Percentiles rank a stretch among this genome's conserved stretches.
phyloP scores from a whole-genome alignment of 2,113 vertebrate species.

The Pithys albifrons region DNA sequence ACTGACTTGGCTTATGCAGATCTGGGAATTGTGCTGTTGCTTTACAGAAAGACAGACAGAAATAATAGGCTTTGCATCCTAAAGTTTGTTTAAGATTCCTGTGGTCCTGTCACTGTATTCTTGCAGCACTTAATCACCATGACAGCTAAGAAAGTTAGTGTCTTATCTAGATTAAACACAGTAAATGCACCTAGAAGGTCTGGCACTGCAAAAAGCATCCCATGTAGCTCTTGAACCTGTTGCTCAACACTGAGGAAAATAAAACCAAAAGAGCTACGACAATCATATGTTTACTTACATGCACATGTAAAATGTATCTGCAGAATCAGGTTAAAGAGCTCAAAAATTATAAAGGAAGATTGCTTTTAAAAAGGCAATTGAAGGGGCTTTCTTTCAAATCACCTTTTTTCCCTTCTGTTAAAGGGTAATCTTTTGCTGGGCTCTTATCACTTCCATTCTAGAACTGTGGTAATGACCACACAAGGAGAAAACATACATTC shows the following conservation, averaged over 20 bases:
- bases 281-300: background rate
- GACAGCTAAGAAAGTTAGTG: background rate
- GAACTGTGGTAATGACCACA: constrained; percentile 63
- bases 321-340: background rate
- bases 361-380: background rate
- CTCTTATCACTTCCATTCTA: background rate
- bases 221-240: background rate
- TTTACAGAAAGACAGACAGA: background rate
- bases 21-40: background rate
- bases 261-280: background rate
- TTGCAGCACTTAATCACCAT: background rate
- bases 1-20: background rate
- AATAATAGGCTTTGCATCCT: background rate
- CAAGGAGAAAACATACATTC: constrained; percentile 60
- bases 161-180: background rate
- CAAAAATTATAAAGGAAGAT: background rate
- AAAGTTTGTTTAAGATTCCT: background rate
- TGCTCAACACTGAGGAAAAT: background rate
- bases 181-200: background rate
- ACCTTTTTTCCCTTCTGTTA: background rate
- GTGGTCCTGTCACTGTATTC: background rate
- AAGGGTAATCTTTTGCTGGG: background rate
- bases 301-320: background rate
- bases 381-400: background rate
- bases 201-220: background rate